Conservation (phyloP, 2,113 vertebrate genomes). For the Pavo muticus region DNA sequence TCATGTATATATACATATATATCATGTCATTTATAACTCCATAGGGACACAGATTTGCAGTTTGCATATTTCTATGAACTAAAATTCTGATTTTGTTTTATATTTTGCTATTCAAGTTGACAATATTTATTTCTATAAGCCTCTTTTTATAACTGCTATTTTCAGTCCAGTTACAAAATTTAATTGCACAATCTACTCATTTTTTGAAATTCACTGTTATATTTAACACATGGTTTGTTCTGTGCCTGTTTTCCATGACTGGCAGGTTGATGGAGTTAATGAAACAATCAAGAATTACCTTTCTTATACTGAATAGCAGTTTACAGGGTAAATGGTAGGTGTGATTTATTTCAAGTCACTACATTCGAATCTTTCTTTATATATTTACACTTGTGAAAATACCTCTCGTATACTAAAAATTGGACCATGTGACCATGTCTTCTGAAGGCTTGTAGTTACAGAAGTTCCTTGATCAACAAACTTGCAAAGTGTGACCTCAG, state of each 20-base stretch:
- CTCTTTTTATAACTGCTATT: not conserved
- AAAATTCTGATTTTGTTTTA: not conserved
- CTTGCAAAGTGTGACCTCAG: not conserved
- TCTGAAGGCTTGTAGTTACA: not conserved
- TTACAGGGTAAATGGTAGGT: conserved; percentile 12
- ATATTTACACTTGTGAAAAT: not conserved
- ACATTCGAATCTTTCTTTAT: not conserved
- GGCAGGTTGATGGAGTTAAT: not conserved
- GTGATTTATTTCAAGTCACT: not conserved
- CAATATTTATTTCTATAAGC: not conserved
- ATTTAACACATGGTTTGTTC: not conserved
- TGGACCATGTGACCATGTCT: not conserved
- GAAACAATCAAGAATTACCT: conserved; percentile 15
- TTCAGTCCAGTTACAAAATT: not conserved
- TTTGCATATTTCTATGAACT: not conserved
- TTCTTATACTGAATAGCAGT: not conserved
- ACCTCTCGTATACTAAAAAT: not conserved
- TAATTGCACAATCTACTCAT: not conserved
- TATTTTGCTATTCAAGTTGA: not conserved
- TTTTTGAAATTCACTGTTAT: not conserved
- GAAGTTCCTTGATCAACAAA: not conserved
- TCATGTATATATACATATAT: not conserved
- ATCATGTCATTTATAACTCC: not conserved
- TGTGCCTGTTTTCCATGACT: not conserved
- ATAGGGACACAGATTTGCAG: not conserved